These are phyloP conservation scores for Caenorhabditis auriculariae DNA, from an alignment of 2,888 invertebrate species.

Conservation along the genomic window DNA sequence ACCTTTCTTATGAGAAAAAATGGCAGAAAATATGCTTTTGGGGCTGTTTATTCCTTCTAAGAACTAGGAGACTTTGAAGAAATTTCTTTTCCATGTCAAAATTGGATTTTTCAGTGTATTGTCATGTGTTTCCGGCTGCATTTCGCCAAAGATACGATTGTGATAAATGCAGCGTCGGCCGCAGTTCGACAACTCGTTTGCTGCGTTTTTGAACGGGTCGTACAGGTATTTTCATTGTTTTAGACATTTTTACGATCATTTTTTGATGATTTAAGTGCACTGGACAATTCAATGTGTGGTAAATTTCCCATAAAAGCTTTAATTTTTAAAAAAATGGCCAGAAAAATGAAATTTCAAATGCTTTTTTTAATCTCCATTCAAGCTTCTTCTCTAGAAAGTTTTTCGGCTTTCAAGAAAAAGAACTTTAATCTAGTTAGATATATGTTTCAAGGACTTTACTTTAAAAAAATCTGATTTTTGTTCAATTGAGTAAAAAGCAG, in stretches of 20 bases:
- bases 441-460: too few species aligned
- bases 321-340: background rate
- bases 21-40: too few species aligned
- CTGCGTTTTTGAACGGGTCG: constrained; percentile 70
- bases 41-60: too few species aligned
- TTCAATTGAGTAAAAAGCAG: too few species aligned
- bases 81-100: background rate
- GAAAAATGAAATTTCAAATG: background rate
- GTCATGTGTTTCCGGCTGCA: constrained; percentile 96
- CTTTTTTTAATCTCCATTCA: background rate
- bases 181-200: constrained; percentile 93
- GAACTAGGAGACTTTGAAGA: background rate
- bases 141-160: constrained; percentile 88
- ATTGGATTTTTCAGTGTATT: constrained; percentile 74
- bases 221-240: constrained; percentile 39
- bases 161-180: constrained; percentile 94
- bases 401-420: too few species aligned
- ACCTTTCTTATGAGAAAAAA: too few species aligned
- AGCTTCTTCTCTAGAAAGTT: too few species aligned
- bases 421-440: too few species aligned
- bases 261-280: too few species aligned
- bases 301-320: too few species aligned
- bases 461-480: too few species aligned
- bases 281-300: too few species aligned
- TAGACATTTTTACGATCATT: background rate